phyloP scores from a whole-genome alignment of 2,888 invertebrate species.

The Hyles lineata region DNA sequence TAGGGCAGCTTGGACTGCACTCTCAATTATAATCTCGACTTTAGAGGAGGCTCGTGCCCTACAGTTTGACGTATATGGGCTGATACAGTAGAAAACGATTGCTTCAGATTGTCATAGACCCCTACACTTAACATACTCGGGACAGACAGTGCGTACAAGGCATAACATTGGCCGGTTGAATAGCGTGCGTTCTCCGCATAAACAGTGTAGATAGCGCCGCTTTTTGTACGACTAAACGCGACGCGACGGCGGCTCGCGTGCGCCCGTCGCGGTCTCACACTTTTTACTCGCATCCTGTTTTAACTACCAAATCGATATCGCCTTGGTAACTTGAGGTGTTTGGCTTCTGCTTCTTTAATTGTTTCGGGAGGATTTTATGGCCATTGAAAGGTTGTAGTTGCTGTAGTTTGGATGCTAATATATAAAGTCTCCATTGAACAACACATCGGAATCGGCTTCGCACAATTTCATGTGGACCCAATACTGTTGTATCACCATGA shows the following conservation, averaged over 20 bases:
- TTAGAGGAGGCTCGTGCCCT: too few relatives aligned
- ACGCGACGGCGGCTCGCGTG: slow-evolving; percentile 25
- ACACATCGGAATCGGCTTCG: too few relatives aligned
- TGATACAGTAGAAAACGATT: too few relatives aligned
- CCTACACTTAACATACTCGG: neutral
- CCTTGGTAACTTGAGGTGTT: slow-evolving; percentile 30
- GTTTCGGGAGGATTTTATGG: neutral
- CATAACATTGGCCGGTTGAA: slow-evolving; percentile 1
- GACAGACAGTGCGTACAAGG: neutral
- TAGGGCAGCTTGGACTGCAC: too few relatives aligned
- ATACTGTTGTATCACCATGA: too few relatives aligned
- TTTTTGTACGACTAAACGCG: slow-evolving; percentile 28
- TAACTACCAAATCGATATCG: slow-evolving; percentile 31
- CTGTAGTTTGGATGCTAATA: too few relatives aligned
- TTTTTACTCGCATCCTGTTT: slow-evolving; percentile 29
- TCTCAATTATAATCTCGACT: too few relatives aligned
- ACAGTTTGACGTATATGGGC: too few relatives aligned
- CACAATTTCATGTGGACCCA: too few relatives aligned
- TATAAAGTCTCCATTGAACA: too few relatives aligned
- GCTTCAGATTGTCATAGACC: neutral
- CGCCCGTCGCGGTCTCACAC: slow-evolving; percentile 23
- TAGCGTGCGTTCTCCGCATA: slow-evolving; percentile 29
- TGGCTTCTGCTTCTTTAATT: neutral
- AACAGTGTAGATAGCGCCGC: slow-evolving; percentile 28
- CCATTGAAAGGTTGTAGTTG: neutral